A percentile compares a stretch with the other conserved stretches of the same genome.
Conservation (phyloP, 2,888 invertebrate species). For the Meganola albula region DNA sequence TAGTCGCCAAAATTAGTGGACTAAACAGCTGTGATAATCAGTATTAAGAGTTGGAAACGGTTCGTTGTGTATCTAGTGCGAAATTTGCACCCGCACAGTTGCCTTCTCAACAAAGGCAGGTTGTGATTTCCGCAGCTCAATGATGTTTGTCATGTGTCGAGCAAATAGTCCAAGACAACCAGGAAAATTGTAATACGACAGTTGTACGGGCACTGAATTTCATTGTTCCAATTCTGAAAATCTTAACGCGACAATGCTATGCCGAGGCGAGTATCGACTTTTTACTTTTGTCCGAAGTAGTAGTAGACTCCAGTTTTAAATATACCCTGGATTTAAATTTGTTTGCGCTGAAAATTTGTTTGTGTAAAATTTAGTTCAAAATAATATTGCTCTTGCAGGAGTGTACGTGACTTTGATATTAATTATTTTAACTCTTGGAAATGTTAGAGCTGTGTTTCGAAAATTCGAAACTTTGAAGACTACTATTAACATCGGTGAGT, state of each 20-base stretch:
- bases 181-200: conserved; percentile 46
- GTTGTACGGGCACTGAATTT: conserved; percentile 44
- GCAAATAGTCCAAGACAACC: conserved; percentile 33
- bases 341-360: conserved; percentile 10
- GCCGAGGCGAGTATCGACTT: conserved; percentile 42
- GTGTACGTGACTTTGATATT: conserved; percentile 40
- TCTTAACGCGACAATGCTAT: conserved; percentile 39
- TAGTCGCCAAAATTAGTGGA: conserved; percentile 28
- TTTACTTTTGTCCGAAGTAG: conserved; percentile 8
- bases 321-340: conserved; percentile 26
- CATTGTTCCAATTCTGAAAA: conserved; percentile 49
- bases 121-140: conserved; percentile 9
- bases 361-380: conserved; percentile 24
- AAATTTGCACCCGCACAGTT: background rate
- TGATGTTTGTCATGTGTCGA: conserved; percentile 37
- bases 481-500: conserved; percentile 56
- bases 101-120: background rate
- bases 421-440: conserved; percentile 34
- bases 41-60: conserved; percentile 16
- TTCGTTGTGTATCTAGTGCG: conserved; percentile 12
- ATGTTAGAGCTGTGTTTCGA: conserved; percentile 46
- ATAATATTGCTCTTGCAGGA: conserved; percentile 37
- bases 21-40: conserved; percentile 32
- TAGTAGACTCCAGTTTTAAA: conserved; percentile 10
- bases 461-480: conserved; percentile 57